Base-by-base conservation (phyloP, 2,888 invertebrate species). In the Electrophaes corylata region DNA sequence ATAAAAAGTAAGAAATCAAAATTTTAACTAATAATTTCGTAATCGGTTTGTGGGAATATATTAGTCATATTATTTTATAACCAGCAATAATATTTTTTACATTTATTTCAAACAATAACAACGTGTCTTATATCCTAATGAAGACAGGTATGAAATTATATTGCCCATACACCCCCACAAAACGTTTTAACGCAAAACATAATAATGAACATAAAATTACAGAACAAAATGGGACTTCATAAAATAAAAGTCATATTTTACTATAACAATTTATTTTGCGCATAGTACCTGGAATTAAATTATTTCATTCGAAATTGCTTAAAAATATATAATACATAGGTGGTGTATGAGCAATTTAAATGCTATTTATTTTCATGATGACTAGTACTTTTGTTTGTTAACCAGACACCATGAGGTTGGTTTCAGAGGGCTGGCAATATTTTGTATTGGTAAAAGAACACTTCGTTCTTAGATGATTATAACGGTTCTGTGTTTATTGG, bases 131-230 rank as follows among this genome's bases (percentile, higher is more conserved):
- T 62, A 55, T 20, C 50, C 57, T 62, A 62, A 57, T 47, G 60
- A 55, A 55, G 50, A 55, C 50, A 47, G 60, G 51, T 51, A 60
- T 55, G 37, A 59, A 63, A 79, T 65, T 70, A 57, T 73, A 89
- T 88, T 91, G 91, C 91, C 91, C 91, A 91, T 91, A 91, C 91
- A 91, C 90, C 90, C 91, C 91, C 90, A 90, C 90, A 91, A 91
- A 89, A 86, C 84, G 83, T 83, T 81, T 79, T 70, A 70, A 81
- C 78, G 73, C 64, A 82, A 78, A 78, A 72, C 73, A 83, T 78
- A 65, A 83, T 78, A 65, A 67, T 75, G 56, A 82, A 85, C 85
- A 85, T 72, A 79, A 83, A 81, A 76, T 79, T 73, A 79, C 73
- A 83, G 66, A 85, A 83, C 85, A 78, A 85, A 70, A 87, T 70